Conservation (phyloP, 2,113 vertebrate genomes). For the Apistogramma diplotaenia region DNA sequence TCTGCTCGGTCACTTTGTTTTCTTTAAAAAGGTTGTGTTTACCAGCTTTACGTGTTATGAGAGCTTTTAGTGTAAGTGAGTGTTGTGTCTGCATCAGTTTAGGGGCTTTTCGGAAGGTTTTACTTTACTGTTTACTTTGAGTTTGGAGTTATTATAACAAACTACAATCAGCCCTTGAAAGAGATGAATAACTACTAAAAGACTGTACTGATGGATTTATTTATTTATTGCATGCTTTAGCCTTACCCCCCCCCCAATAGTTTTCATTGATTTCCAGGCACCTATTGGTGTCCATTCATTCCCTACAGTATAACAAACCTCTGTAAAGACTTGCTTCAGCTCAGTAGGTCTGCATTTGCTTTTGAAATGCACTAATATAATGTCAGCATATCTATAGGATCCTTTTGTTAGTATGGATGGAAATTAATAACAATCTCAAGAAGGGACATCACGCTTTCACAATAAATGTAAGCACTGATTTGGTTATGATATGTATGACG, state of each 20-base stretch:
- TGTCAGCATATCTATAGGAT: background rate
- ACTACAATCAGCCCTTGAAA: background rate
- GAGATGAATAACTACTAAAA: background rate
- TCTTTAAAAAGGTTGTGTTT: background rate
- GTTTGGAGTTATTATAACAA: too few relatives aligned
- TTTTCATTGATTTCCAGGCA: background rate
- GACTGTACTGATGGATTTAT: background rate
- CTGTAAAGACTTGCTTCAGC: background rate
- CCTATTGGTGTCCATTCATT: background rate
- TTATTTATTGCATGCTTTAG: background rate
- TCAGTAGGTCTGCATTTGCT: background rate
- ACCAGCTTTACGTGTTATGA: background rate
- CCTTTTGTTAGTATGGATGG: background rate
- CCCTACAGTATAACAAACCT: background rate
- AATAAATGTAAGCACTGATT: background rate
- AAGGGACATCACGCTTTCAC: background rate
- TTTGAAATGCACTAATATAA: background rate
- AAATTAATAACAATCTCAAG: background rate
- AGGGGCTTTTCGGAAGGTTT: constrained; percentile 12
- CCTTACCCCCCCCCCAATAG: rapidly evolving
- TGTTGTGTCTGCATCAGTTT: background rate
- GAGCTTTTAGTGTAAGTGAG: background rate
- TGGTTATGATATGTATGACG: background rate
- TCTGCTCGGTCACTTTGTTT: background rate
- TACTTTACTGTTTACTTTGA: background rate